Evolutionary conservation across 2,113 vertebrate species (phyloP), one percentile per base, ranked within the genome.

Genomic region (Lepus timidus): DNA sequence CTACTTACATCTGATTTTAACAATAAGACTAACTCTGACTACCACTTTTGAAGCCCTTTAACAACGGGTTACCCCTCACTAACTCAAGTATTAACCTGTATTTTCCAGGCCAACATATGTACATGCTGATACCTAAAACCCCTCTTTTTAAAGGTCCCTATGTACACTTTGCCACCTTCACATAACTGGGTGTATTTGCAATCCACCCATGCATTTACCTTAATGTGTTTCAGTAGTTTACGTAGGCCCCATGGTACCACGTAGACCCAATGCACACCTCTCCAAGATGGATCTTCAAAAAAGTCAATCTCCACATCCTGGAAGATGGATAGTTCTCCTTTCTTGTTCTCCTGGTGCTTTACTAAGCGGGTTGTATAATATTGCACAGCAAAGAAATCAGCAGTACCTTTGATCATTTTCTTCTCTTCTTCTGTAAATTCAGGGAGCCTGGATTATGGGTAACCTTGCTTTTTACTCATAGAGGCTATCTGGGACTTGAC

Each of bases 361-460:
- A 98, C 97, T 95, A 98, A 98, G 20, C 98, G 96, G 62, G 98
- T 97, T 0, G 98, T 98, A 10, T 99, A 99, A 96, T 99, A 99
- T 74, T 99, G 99, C 44, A 99, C 87, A 5, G 98, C 98, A 91
- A 99, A 99, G 94, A 99, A 99, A 96, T 99, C 98, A 4, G 98
- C 98, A 4, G 98, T 98, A 92, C 98, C 98, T 85, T 98, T 94
- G 88, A 99, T 93, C 49, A 92, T 86, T 0, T 85, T 98, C 86
- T 99, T 99, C 96, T 97, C 97, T 23, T 98, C 98, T 11, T 98
- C 90, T 9, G 98, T 98, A 96, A 99, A 99, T 80, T 94, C 96
- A 17, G 98, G 98, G 89, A 99, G 98, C 58, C 98, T 97, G 27
- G 91, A 95, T 0, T 84, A 93, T 4, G 93, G 58, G 87, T 97